Percentiles rank a stretch among this genome's conserved stretches.
These are phyloP conservation scores for Leptinotarsa tumamoca DNA, from an alignment of 2,888 invertebrate species.

Conservation along the genomic window DNA sequence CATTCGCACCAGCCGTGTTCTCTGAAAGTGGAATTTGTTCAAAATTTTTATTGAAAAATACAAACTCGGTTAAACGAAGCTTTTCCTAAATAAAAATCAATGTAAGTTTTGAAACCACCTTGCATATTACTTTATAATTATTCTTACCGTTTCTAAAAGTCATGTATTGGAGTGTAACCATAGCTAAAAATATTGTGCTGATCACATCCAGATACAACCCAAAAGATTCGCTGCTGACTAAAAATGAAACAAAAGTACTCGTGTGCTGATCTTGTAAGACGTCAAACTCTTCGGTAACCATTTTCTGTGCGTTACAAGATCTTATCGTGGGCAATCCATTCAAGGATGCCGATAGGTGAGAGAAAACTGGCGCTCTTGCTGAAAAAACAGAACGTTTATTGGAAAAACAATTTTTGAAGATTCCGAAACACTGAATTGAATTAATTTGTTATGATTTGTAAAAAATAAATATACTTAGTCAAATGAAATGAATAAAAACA, in stretches of 20 bases:
- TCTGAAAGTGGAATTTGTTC: conserved; percentile 24
- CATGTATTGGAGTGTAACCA: conserved; percentile 76
- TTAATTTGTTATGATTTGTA: too few relatives aligned
- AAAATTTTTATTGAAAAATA: background rate
- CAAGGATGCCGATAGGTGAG: conserved; percentile 87
- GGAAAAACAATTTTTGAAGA: too few relatives aligned
- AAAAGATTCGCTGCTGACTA: conserved; percentile 74
- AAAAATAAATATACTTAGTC: too few relatives aligned
- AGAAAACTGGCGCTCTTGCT: conserved; percentile 84
- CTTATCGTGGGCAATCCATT: conserved; percentile 90
- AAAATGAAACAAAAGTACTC: conserved; percentile 72
- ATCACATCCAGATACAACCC: conserved; percentile 76
- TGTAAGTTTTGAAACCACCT: too few relatives aligned
- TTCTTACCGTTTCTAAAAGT: conserved; percentile 70
- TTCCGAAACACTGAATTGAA: too few relatives aligned
- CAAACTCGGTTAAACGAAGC: background rate
- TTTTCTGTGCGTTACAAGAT: conserved; percentile 78
- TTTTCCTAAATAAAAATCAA: too few relatives aligned
- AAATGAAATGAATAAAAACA: too few relatives aligned
- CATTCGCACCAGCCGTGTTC: conserved; percentile 72
- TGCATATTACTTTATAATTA: background rate
- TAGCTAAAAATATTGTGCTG: conserved; percentile 71
- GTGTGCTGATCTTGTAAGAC: conserved; percentile 78
- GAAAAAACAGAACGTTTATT: conserved; percentile 20
- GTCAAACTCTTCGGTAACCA: conserved; percentile 83